Conservation (phyloP, 2,888 invertebrate species). For the Agriopis leucophaearia region DNA sequence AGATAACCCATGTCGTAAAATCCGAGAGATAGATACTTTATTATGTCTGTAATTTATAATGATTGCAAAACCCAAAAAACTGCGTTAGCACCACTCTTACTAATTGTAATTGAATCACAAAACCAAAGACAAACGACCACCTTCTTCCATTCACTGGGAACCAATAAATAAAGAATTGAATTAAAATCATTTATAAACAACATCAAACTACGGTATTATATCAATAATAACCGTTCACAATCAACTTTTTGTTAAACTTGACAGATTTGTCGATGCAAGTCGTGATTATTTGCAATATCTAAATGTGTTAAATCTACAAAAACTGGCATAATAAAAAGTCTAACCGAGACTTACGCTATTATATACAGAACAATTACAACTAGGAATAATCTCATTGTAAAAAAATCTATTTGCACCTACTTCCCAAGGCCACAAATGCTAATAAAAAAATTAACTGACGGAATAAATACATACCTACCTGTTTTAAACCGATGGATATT, state of each 20-base stretch:
- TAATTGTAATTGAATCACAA: slow-evolving; percentile 55
- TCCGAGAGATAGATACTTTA: not conserved
- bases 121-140: slow-evolving; percentile 60
- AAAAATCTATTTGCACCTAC: slow-evolving; percentile 64
- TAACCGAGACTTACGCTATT: slow-evolving; percentile 71
- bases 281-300: slow-evolving; percentile 47
- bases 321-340: slow-evolving; percentile 69
- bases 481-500: slow-evolving; percentile 41
- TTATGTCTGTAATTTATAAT: slow-evolving; percentile 30
- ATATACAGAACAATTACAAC: slow-evolving; percentile 77
- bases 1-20: not conserved
- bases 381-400: slow-evolving; percentile 83
- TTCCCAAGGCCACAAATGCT: slow-evolving; percentile 71
- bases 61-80: slow-evolving; percentile 45
- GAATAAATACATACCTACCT: slow-evolving; percentile 10
- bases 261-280: slow-evolving; percentile 43
- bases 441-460: slow-evolving; percentile 21
- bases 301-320: slow-evolving; percentile 61
- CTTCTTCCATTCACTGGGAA: slow-evolving; percentile 48
- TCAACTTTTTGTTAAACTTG: slow-evolving; percentile 26
- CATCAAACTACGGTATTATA: slow-evolving; percentile 42
- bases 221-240: slow-evolving; percentile 43
- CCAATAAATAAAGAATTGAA: slow-evolving; percentile 58
- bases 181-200: slow-evolving; percentile 51
- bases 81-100: slow-evolving; percentile 58